A percentile compares a stretch with the other conserved stretches of the same genome.
phyloP scores from a whole-genome alignment of 2,888 invertebrate species.

The Sphaeridia pumilis region DNA sequence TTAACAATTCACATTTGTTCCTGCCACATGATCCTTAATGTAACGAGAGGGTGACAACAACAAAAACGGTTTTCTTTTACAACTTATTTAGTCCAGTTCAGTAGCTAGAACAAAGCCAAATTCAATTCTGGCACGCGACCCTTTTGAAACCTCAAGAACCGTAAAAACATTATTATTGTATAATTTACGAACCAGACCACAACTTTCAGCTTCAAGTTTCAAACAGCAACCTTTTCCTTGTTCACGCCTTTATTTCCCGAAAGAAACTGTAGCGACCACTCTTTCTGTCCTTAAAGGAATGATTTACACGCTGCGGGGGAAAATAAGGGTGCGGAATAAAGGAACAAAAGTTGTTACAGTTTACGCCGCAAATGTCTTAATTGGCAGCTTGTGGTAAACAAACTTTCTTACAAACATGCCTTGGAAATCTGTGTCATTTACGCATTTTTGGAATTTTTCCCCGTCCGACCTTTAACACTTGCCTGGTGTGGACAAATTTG shows the following conservation, averaged over 20 bases:
- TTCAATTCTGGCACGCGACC: too few species aligned
- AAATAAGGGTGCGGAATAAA: too few species aligned
- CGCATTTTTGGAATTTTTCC: constrained; percentile 13
- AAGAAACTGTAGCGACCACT: too few species aligned
- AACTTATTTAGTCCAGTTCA: too few species aligned
- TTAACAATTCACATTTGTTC: constrained; percentile 12
- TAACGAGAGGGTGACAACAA: background rate
- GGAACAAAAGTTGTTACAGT: background rate
- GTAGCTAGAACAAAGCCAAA: too few species aligned
- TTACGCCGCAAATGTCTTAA: background rate
- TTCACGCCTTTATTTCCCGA: constrained; percentile 13
- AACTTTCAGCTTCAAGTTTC: background rate
- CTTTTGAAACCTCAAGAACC: too few species aligned
- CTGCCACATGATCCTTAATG: constrained; percentile 6
- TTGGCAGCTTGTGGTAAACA: constrained; percentile 1
- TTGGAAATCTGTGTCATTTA: background rate
- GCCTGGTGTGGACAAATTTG: constrained; percentile 31
- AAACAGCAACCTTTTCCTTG: constrained; percentile 5
- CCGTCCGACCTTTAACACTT: constrained; percentile 35
- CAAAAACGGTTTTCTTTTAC: too few species aligned
- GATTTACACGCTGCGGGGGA: too few species aligned
- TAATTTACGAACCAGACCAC: too few species aligned
- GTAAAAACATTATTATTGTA: too few species aligned
- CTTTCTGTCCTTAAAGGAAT: too few species aligned
- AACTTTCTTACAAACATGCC: too few species aligned